phyloP scores from a whole-genome alignment of 1,140 invertebrate genomes.

The Pseudomyrmex dendroicus region DNA sequence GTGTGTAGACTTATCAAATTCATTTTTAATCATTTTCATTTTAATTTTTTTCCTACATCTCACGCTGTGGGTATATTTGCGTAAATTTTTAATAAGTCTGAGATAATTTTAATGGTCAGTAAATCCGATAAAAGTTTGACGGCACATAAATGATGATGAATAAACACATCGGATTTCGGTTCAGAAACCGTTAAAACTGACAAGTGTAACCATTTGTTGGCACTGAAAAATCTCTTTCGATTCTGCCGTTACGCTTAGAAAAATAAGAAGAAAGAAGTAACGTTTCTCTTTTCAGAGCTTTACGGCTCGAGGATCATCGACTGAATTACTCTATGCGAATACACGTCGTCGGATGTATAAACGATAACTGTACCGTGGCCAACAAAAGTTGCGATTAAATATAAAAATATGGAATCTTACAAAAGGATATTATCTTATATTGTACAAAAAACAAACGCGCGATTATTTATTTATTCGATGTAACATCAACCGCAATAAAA shows the following conservation, averaged over 20 bases:
- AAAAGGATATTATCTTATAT: neutral
- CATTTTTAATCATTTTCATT: neutral
- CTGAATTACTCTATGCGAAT: neutral
- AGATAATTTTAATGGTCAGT: neutral
- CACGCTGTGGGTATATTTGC: neutral
- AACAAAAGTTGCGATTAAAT: neutral
- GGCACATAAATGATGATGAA: neutral
- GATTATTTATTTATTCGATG: neutral
- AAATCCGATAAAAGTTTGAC: neutral
- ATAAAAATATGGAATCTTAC: neutral
- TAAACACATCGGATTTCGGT: constrained; percentile 4
- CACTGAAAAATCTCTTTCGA: neutral
- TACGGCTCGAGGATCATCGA: constrained; percentile 4
- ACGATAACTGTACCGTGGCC: neutral
- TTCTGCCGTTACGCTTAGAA: constrained; percentile 21
- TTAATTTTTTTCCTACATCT: neutral
- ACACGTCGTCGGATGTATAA: neutral
- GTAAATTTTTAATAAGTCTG: neutral
- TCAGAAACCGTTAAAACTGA: constrained; percentile 24
- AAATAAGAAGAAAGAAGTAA: constrained; percentile 31
- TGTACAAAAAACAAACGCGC: neutral
- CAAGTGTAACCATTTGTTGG: constrained; percentile 19
- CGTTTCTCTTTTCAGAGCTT: neutral
- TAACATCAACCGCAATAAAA: neutral
- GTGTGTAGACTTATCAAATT: neutral